Conservation (phyloP, 2,113 vertebrate genomes). For the Dermatemys mawii region DNA sequence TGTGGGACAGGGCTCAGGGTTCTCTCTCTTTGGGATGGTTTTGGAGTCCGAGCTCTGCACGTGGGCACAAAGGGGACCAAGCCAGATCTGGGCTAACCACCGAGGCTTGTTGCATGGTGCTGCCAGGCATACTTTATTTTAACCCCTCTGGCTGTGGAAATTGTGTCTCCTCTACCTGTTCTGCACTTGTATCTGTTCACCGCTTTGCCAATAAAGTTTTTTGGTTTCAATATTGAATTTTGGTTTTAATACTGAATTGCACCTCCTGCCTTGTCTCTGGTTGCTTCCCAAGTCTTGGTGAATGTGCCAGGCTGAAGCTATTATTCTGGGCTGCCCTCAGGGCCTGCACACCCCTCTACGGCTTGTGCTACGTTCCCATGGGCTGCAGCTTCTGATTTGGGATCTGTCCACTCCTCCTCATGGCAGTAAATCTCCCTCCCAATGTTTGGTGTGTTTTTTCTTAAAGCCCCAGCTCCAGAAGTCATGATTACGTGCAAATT, state of each 20-base stretch:
- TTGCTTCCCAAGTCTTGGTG: neutral
- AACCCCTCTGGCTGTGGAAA: neutral
- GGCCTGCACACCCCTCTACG: neutral
- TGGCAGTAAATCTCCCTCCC: neutral
- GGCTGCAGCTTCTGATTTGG: no score
- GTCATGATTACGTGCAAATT: neutral
- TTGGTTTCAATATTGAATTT: neutral
- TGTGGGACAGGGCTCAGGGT: neutral
- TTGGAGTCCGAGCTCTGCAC: neutral
- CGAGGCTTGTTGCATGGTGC: neutral
- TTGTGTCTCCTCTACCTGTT: neutral
- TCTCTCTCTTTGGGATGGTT: neutral
- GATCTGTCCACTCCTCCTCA: neutral
- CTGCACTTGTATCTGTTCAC: neutral
- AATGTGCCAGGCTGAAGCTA: neutral
- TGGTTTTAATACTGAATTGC: neutral
- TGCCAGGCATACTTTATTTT: neutral
- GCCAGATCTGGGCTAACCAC: neutral
- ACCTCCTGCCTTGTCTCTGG: neutral
- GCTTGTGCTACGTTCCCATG: neutral
- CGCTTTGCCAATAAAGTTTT: neutral
- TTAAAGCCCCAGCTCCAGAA: neutral
- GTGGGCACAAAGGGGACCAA: neutral
- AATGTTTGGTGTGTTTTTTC: neutral
- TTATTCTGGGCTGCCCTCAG: neutral